These are phyloP conservation scores for Erynnis tages DNA, from an alignment of 2,888 invertebrate genomes.

Conservation along the genomic window DNA sequence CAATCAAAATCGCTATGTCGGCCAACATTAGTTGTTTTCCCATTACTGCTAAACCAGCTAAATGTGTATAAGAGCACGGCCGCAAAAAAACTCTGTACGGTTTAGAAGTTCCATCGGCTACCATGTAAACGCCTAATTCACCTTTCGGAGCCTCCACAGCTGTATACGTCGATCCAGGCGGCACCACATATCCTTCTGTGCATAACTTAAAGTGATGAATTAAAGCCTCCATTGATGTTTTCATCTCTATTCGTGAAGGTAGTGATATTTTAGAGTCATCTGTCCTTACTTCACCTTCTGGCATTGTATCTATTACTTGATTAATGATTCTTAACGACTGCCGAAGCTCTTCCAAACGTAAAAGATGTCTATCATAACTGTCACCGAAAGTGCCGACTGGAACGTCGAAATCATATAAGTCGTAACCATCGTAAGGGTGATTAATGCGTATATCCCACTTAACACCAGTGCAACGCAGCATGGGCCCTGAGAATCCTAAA, in stretches of 20 bases:
- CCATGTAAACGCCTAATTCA: conserved; percentile 93
- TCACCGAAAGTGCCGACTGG: conserved; percentile 91
- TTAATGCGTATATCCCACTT: conserved; percentile 93
- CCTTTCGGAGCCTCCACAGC: conserved; percentile 92
- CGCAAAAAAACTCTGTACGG: conserved; percentile 86
- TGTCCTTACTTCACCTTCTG: conserved; percentile 87
- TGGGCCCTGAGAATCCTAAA: conserved; percentile 85
- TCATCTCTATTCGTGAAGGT: conserved; percentile 90
- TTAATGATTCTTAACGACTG: conserved; percentile 89
- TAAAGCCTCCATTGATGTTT: conserved; percentile 91
- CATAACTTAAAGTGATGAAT: conserved; percentile 96
- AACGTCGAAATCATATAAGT: conserved; percentile 91
- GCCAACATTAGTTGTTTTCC: conserved; percentile 86
- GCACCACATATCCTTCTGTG: conserved; percentile 90
- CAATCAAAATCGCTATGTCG: conserved; percentile 90
- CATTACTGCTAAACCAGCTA: conserved; percentile 84
- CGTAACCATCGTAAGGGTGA: conserved; percentile 93
- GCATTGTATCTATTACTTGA: conserved; percentile 93
- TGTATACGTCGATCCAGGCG: conserved; percentile 91
- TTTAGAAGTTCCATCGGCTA: conserved; percentile 90
- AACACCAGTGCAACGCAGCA: conserved; percentile 90
- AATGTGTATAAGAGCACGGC: conserved; percentile 81
- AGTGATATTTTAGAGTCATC: conserved; percentile 91
- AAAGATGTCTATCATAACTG: conserved; percentile 89
- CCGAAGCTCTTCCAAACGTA: conserved; percentile 86